Evolutionary conservation across 2,113 vertebrate genomes (phyloP), one percentile per base, ranked within the genome.

Genomic region (mouse (Mus musculus)): DNA sequence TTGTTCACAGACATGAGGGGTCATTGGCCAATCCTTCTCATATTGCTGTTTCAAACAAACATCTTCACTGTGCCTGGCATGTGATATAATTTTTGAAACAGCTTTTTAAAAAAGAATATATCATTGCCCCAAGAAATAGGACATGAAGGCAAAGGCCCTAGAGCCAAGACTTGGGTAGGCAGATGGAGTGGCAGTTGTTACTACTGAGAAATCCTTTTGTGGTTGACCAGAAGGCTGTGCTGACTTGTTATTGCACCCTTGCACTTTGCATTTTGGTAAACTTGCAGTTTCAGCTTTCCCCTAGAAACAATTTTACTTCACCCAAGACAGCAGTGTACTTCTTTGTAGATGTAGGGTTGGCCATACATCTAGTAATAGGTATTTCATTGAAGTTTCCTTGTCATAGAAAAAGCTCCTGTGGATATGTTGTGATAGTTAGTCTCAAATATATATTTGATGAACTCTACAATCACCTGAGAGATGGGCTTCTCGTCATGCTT

Each of bases 1-100:
- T 97, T 97, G 97, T 98, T 94, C 84, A 76, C 67, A 97, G 97
- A 97, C 92, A 88, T 90, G 90, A 97, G n/a, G 96, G 88, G 14
- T 1, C 5, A n/a, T 97, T 93, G 93, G 92, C 95, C 93, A 92
- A 91, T 89, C 91, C 96, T 98, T 98, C 97, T 94, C 77, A 56
- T 49, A 95, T 96, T 98, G 95, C 33, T 96, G 89, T 95, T 92
- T 96, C 93, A 97, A 97, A 97, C 94, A 98, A 98, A 98, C 88
- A 94, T 73, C 95, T 92, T 97, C 96, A 84, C 69, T 91, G 95
- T 97, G 96, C 96, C 97, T 96, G 94, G 80, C 52, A 93, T 93
- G 93, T 96, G 97, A 97, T 65, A 78, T 97, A 92, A 92, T 73
- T 97, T 93, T 87, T 90, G 82, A 98, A 98, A 97, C 91, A 97